Conservation (phyloP, 2,888 invertebrate species). For the Acanthosepion pharaonis region DNA sequence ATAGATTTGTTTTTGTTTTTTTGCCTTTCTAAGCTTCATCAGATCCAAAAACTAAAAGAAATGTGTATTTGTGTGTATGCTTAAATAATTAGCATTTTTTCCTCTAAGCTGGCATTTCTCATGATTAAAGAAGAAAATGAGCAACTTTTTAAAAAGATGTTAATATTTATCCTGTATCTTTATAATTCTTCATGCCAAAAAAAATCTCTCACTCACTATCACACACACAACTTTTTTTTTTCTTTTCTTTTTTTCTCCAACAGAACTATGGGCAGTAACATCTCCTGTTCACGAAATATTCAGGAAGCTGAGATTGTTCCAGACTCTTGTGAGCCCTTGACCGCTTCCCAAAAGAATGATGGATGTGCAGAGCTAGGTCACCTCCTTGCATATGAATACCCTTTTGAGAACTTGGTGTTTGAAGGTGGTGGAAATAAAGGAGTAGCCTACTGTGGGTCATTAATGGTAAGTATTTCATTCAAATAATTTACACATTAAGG, state of each 20-base stretch:
- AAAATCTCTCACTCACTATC: too few species aligned
- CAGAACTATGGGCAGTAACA: not conserved
- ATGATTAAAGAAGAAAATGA: too few species aligned
- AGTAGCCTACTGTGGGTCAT: slow-evolving; percentile 65
- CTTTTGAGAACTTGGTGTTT: slow-evolving; percentile 68
- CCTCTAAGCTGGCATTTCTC: too few species aligned
- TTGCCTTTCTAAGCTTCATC: too few species aligned
- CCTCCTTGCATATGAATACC: slow-evolving; percentile 58
- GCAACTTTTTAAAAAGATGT: too few species aligned
- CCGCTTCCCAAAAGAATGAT: not conserved
- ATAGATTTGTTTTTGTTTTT: too few species aligned
- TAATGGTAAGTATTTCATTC: slow-evolving; percentile 59
- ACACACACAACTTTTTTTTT: not conserved
- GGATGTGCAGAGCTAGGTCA: not conserved
- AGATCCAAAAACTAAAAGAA: too few species aligned
- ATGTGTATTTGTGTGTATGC: too few species aligned
- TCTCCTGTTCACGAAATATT: not conserved
- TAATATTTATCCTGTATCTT: too few species aligned
- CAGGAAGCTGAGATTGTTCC: not conserved
- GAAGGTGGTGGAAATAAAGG: slow-evolving; percentile 68
- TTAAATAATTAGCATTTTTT: too few species aligned
- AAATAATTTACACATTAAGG: not conserved
- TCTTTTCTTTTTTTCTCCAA: not conserved
- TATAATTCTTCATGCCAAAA: too few species aligned
- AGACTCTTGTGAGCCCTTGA: not conserved